Evolutionary conservation across 35 echinoderm and acorn worm species (phyloP), one percentile per base, ranked within the genome.

Genomic region (Strongylocentrotus purpuratus): DNA sequence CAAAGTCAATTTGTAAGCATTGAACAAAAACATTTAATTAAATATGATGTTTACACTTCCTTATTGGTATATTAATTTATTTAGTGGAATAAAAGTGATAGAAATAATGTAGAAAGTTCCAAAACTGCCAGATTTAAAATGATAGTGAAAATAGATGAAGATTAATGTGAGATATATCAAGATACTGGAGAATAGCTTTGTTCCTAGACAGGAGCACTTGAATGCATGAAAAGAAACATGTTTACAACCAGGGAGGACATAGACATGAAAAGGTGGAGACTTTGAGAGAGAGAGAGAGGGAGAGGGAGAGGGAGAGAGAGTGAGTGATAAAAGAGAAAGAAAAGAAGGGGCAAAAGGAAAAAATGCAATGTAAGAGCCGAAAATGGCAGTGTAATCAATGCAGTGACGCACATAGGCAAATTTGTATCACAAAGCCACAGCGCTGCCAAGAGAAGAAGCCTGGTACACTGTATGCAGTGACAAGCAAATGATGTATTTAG

Each of bases 341-440:
- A 33, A 46, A 46, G 87, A 46, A 45, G 45, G 32, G 87, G 87
- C 87, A 89, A 89, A 86, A 46, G 45, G 33, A 78, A 58, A 55
- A 93, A 93, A 93, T 93, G 91, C 91, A 93, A 58, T 93, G 91
- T 31, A 47, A 58, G 91, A 46, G 91, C 48, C 91, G 48, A 93
- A 93, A 93, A 93, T 93, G 91, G 91, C 91, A 31, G 91, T 93
- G 91, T 93, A 93, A 93, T 93, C 91, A 93, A 93, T 93, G 91
- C 91, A 93, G 91, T 93, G 91, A 93, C 91, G 91, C 91, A 93
- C 91, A 93, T 93, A 46, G 91, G 91, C 91, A 93, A 93, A 93
- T 93, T 93, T 93, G 91, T 93, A 93, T 93, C 91, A 93, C 91
- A 93, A 93, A 93, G 91, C 91, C 91, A 93, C 33, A 28, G 91